Base-by-base conservation (phyloP, 2,797 vertebrate species). In the Girardinus metallicus region DNA sequence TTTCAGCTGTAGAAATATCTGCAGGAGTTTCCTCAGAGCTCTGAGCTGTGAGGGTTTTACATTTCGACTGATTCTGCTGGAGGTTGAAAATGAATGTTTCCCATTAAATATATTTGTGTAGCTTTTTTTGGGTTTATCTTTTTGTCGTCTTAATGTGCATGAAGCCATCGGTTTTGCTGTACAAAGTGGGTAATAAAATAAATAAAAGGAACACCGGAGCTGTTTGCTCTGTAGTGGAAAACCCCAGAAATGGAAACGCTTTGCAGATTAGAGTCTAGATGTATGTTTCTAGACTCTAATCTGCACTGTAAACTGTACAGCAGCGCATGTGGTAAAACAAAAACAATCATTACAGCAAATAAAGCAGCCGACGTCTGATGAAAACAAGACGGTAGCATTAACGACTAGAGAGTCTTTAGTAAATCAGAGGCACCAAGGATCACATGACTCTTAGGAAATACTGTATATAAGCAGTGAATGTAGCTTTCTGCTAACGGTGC, bases 1-100 rank as follows among this genome's bases (percentile, higher is more conserved):
- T 82, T 74, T 80, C n/a, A 80, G 85, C 75, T 90, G 88, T 80
- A 87, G 31, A 47, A 62, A 85, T 64, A 47, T 62, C 74, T 80
- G 85, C 44, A 49, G 60, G 18, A 74, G 75, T 31, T 66, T 74
- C n/a, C 60, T 66, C 57, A 70, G 34, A 74, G 43, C 18, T 66
- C 23, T 15, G 49, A 44, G n/a, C 36, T 41, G 13, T 55, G 8
- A 41, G 64, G 41, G 36, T 12, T 68, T 41, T 12, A 26, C 4
- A 23, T 26, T 26, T 68, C 2, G 0, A 68, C 36, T 41, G 23
- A 39, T 68, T 41, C 16, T 43, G 12, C 23, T 44, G 41, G 12
- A 71, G 26, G 26, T 43, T 44, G n/a, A 8, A 43, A 70, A 26
- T 10, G 23, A 70, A 70, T n/a, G 41, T 44, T 70, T 44, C 13